These are phyloP conservation scores for Seriola dumerili DNA, from an alignment of 2,113 vertebrate genomes.

Conservation along the genomic window DNA sequence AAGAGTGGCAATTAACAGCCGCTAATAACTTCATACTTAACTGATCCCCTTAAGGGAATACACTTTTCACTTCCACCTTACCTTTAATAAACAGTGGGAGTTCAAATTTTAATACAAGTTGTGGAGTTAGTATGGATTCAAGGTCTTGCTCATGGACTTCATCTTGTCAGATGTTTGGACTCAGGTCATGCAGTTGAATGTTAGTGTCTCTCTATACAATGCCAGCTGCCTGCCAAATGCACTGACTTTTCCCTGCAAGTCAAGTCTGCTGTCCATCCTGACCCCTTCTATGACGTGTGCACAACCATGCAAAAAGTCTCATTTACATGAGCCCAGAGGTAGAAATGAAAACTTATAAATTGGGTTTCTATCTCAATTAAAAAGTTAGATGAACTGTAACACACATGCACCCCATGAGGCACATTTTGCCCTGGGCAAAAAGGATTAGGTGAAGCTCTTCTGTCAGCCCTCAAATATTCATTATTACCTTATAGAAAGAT, in stretches of 20 bases:
- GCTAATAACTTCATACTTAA: slow-evolving; percentile 28
- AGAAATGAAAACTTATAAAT: slow-evolving; percentile 75
- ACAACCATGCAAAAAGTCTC: slow-evolving; percentile 55
- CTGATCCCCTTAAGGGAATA: slow-evolving; percentile 16
- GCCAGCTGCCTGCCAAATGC: slow-evolving; percentile 3
- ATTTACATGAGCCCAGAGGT: slow-evolving; percentile 67
- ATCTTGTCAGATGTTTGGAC: slow-evolving; percentile 7
- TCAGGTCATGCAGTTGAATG: slow-evolving; percentile 23
- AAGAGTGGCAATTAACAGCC: slow-evolving; percentile 12
- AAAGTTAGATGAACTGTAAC: slow-evolving; percentile 79
- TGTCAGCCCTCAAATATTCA: slow-evolving; percentile 80
- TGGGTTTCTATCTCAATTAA: slow-evolving; percentile 77
- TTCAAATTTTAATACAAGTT: neutral
- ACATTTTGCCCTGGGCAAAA: slow-evolving; percentile 72
- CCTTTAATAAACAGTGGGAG: neutral
- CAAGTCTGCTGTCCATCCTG: slow-evolving; percentile 9
- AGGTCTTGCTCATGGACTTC: slow-evolving; percentile 15
- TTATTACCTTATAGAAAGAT: slow-evolving; percentile 76
- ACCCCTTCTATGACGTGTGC: slow-evolving; percentile 34
- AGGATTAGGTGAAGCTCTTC: slow-evolving; percentile 74
- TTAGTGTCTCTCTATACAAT: slow-evolving; percentile 3
- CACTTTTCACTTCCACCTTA: neutral
- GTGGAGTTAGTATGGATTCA: neutral
- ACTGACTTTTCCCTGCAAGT: slow-evolving; percentile 30
- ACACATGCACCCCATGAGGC: slow-evolving; percentile 69